Percentiles rank a stretch among this genome's conserved stretches.
phyloP scores from a whole-genome alignment of 2,888 invertebrate species.

The Panzeria rudis region DNA sequence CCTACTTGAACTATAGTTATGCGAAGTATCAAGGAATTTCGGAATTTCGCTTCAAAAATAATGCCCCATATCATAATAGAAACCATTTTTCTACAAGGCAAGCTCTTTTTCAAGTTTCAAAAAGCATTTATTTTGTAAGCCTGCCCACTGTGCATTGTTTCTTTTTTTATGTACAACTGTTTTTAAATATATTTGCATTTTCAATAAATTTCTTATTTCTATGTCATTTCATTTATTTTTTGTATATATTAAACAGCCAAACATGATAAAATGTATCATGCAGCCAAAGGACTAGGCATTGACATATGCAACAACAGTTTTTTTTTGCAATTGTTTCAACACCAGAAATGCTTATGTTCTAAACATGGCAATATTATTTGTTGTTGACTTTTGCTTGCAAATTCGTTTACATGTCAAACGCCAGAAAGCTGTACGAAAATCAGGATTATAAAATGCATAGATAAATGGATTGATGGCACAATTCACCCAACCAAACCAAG shows the following conservation, averaged over 20 bases:
- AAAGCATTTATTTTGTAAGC: not conserved
- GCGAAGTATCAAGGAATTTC: no score
- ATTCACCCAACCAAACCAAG: conserved; percentile 96
- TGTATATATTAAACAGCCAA: not conserved
- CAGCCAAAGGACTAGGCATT: not conserved
- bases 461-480: conserved; percentile 96
- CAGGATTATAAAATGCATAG: conserved; percentile 94
- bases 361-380: conserved; percentile 80
- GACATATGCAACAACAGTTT: not conserved
- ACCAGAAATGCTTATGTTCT: conserved; percentile 74
- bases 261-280: not conserved
- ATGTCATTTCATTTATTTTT: conserved; percentile 36
- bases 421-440: conserved; percentile 94
- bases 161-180: not conserved
- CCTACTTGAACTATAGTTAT: no score
- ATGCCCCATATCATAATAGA: no score
- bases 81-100: no score
- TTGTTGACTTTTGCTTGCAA: conserved; percentile 79
- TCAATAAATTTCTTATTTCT: conserved; percentile 35
- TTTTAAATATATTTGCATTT: conserved; percentile 1
- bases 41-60: no score
- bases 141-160: not conserved
- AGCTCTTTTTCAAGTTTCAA: no score
- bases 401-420: conserved; percentile 86
- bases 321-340: not conserved